These are phyloP conservation scores for Ephydatia muelleri DNA, from an alignment of 37 sponge, comb jelly and placozoan species.

Conservation along the genomic window DNA sequence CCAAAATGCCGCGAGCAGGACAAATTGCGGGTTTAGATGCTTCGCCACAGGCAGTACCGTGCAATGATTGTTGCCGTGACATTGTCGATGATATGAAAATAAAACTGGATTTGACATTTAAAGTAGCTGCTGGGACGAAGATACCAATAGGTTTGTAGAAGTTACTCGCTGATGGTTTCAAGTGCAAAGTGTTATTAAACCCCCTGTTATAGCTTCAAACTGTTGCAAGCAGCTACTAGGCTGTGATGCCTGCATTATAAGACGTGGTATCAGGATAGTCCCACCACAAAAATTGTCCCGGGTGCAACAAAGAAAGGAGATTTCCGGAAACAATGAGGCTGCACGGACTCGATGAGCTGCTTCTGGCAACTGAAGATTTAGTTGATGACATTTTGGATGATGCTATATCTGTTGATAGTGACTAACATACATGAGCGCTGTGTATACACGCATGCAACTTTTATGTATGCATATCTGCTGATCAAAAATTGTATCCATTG, in stretches of 20 bases:
- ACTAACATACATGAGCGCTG: too few species aligned
- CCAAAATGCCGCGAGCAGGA: too few species aligned
- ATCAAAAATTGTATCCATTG: too few species aligned
- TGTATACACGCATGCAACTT: too few species aligned
- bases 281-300: conserved; percentile 4
- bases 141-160: background rate
- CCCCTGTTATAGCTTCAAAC: conserved; percentile 17
- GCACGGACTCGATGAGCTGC: conserved; percentile 32
- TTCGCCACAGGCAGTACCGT: background rate
- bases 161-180: conserved; percentile 6
- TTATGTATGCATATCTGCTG: too few species aligned
- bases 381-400: too few species aligned
- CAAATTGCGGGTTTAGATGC: too few species aligned
- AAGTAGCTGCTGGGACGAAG: background rate
- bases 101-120: background rate
- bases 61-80: conserved; percentile 1
- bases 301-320: conserved; percentile 12
- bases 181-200: conserved; percentile 27
- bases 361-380: background rate
- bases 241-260: conserved; percentile 21
- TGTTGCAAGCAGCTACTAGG: conserved; percentile 29
- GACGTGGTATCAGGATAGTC: background rate
- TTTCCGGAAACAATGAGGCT: conserved; percentile 19
- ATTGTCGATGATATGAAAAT: background rate
- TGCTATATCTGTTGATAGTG: too few species aligned